Evolutionary conservation across 2,113 vertebrate genomes (phyloP), one percentile per base, ranked within the genome.

Genomic region (Mystacornis crossleyi): DNA sequence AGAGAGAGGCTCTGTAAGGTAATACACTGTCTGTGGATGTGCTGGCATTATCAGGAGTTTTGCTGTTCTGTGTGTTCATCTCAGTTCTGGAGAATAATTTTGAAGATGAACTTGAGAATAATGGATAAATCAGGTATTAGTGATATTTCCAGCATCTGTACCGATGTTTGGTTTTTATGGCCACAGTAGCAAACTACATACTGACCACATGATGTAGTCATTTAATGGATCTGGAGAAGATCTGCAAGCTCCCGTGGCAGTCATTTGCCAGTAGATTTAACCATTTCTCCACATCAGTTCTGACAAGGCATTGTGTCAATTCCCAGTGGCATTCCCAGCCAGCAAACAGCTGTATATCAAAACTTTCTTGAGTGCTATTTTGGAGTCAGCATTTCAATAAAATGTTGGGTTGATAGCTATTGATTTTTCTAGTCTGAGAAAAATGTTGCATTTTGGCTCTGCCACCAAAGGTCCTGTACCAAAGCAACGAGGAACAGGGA

Each of bases 1-100:
- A 70, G 96, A 94, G 17, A 90, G 71, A 10, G 26, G 12, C 25
- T 47, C 84, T 14, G 61, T 96, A 42, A 98, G 98, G 98, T 98
- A 96, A 96, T 47, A 29, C 9, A 5, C 8, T 34, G 10, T 42
- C 57, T 86, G 23, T 36, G 42, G 43, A 10, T 34, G 12, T 16
- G 40, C 70, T 86, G 48, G 38, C 45, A 40, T 80, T 47, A 36
- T 0, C 77, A 61, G n/a, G 43, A 87, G 51, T 69, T 89, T 75
- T 62, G 29, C 42, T 80, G 2, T n/a, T 77, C 24, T 43, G 5
- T 19, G 3, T 74, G 14, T 86, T 83, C 21, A 34, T 33, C 64
- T 85, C 53, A 67, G 33, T 67, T 67, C 58, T 64, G 54, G 38
- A 77, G 70, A 72, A 66, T 14, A 45, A 2, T 72, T 81, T 65